These are phyloP conservation scores for Pseudococcus longispinus DNA, from an alignment of 2,888 invertebrate genomes.

Conservation along the genomic window DNA sequence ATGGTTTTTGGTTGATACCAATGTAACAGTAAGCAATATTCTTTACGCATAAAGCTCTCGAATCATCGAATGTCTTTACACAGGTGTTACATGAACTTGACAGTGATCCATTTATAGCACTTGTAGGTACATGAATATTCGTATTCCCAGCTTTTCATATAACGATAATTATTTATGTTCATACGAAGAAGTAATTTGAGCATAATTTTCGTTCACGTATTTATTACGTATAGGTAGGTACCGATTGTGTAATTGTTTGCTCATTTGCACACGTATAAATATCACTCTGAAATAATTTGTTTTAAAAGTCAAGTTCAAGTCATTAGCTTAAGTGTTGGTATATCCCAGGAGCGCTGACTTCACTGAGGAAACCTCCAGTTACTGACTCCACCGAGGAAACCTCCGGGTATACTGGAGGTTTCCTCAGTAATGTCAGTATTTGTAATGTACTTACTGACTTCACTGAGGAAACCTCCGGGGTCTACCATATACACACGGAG, in stretches of 20 bases:
- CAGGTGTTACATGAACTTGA: conserved; percentile 3
- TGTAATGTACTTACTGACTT: too few relatives aligned
- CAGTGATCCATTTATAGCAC: neutral
- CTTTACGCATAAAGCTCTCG: too few relatives aligned
- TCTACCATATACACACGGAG: too few relatives aligned
- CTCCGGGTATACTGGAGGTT: too few relatives aligned
- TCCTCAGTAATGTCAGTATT: too few relatives aligned
- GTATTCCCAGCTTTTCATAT: neutral
- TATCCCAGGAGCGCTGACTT: too few relatives aligned
- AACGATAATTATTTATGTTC: neutral
- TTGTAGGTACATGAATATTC: neutral
- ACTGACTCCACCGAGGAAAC: too few relatives aligned
- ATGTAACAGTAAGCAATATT: too few relatives aligned
- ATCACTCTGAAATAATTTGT: neutral
- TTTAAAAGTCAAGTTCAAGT: neutral
- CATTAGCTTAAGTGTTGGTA: neutral
- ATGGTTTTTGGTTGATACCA: too few relatives aligned
- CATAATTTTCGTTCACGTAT: neutral
- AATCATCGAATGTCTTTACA: neutral
- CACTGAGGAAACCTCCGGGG: too few relatives aligned
- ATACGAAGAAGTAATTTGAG: neutral
- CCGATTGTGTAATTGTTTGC: neutral
- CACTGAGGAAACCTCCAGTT: too few relatives aligned
- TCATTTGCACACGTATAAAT: neutral
- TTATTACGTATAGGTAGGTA: neutral